Conservation (phyloP, 2,888 invertebrate genomes). For the Caenorhabditis wallacei region DNA sequence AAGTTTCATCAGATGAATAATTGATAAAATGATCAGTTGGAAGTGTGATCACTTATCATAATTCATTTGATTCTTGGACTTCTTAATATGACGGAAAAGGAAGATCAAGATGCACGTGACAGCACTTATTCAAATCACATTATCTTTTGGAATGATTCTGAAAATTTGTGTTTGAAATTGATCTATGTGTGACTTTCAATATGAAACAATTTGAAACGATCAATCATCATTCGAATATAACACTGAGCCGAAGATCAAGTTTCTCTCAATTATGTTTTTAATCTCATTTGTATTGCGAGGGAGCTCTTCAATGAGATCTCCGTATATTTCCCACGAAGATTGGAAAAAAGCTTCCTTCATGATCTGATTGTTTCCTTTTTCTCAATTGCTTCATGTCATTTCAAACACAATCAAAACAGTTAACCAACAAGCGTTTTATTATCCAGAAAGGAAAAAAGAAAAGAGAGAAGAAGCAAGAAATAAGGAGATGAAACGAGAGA, state of each 20-base stretch:
- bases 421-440: conserved; percentile 56
- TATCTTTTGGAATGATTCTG: too few species aligned
- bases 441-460: conserved; percentile 22
- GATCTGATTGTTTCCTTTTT: neutral
- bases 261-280: neutral
- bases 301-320: neutral
- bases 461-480: conserved; percentile 40
- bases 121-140: too few species aligned
- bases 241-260: neutral
- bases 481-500: neutral
- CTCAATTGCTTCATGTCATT: neutral
- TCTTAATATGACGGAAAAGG: neutral
- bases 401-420: neutral
- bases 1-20: neutral
- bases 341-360: neutral
- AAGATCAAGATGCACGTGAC: too few species aligned
- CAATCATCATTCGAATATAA: neutral
- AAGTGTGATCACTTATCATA: conserved; percentile 5
- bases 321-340: neutral
- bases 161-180: too few species aligned
- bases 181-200: neutral
- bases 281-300: conserved; percentile 8
- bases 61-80: conserved; percentile 8
- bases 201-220: neutral
- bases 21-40: neutral